Evolutionary conservation across 2,113 vertebrate species (phyloP), one percentile per base, ranked within the genome.

Genomic region (Plecturocebus donacophilus): DNA sequence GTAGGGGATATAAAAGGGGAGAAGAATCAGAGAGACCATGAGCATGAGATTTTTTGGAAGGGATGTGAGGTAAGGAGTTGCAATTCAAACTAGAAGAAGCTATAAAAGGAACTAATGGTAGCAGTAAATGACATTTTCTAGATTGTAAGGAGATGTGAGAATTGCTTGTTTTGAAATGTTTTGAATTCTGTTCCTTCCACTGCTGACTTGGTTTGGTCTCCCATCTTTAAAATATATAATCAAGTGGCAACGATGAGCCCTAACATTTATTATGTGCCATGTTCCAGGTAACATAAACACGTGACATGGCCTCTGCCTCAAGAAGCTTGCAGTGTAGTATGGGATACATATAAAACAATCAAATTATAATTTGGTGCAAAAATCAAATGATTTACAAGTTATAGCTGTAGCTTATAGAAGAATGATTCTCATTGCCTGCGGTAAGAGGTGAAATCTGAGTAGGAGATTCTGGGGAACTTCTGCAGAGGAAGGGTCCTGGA

Each of bases 131-230:
- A 38, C 35, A 49, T 84, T 93, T 87, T 84, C 40, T 80, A 47
- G 61, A 75, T 88, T 68, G 10, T 54, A 85, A 85, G 12, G 49
- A 70, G 71, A 40, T 86, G 30, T 56, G 21, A 92, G 66, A 89
- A 92, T 52, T 84, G 87, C 76, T 95, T 91, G 8, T 66, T 17
- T 85, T 66, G 77, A 88, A 90, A 76, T 88, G 35, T 66, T 92
- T 82, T 66, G 35, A 73, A 42, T 94, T 82, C 58, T 90, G 45
- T 64, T 64, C 32, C n/a, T 20, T 49, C 45, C 21, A 64, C 32
- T 56, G 52, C 21, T 68, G 64, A 76, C 73, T 91, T 83, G 27
- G 4, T 85, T 81, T 92, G 47, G 10, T 35, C 45, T 95, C 42
- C n/a, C 2, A 32, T 61, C 52, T 58, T 12, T 82, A 66, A 92